Conservation (phyloP, 2,797 vertebrate genomes). For the Rhinatrema bivittatum region DNA sequence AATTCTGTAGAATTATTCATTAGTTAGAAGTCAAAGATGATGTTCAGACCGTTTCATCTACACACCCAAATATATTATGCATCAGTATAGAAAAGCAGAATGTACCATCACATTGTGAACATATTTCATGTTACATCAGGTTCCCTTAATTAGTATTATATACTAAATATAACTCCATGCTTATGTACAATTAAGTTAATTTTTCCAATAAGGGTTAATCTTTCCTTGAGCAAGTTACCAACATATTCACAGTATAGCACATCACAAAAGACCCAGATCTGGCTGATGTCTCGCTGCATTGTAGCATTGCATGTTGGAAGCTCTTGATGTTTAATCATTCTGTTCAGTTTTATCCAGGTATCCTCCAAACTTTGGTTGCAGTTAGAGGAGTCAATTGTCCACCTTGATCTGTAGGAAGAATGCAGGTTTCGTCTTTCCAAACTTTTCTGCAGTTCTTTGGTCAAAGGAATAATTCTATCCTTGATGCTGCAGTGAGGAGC, state of each 20-base stretch:
- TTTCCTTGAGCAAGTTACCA: conserved; percentile 66
- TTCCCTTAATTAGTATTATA: conserved; percentile 41
- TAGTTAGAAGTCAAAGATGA: no score
- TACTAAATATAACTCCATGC: conserved; percentile 67
- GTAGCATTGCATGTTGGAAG: conserved; percentile 85
- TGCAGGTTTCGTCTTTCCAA: conserved; percentile 66
- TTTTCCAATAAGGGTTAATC: conserved; percentile 65
- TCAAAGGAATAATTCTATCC: conserved; percentile 50
- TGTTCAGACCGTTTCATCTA: no score
- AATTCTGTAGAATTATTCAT: no score
- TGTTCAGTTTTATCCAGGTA: conserved; percentile 67
- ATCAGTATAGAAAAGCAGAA: no score
- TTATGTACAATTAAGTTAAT: conserved; percentile 70
- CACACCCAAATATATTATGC: no score
- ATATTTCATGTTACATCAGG: conserved; percentile 1
- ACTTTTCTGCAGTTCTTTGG: conserved; percentile 52
- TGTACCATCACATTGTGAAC: no score
- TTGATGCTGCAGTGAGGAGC: conserved; percentile 21
- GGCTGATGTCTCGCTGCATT: conserved; percentile 64
- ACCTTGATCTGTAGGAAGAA: conserved; percentile 72
- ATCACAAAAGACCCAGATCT: conserved; percentile 94
- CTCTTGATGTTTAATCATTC: conserved; percentile 43
- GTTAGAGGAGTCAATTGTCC: conserved; percentile 65
- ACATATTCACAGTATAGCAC: conserved; percentile 76
- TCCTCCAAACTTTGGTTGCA: conserved; percentile 69